A percentile compares a stretch with the other conserved stretches of the same genome.
Conservation (phyloP, 2,797 vertebrate species). For the Lithobates sylvaticus region DNA sequence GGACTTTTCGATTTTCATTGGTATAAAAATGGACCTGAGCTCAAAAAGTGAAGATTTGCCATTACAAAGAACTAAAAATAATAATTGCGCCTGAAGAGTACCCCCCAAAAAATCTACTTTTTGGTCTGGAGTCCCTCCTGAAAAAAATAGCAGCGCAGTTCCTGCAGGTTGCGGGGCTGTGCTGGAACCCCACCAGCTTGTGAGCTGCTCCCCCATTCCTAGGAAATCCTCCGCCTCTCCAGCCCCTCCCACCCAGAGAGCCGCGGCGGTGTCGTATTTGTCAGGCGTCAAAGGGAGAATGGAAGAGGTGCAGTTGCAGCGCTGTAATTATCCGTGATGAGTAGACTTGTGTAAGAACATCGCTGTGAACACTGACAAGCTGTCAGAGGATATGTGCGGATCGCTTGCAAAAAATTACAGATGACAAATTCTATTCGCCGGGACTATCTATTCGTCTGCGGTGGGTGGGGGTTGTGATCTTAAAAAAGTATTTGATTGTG, state of each 20-base stretch:
- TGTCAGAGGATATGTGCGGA: background rate
- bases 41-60: no score
- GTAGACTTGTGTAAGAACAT: background rate
- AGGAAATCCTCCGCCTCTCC: background rate
- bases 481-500: no score
- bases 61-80: no score
- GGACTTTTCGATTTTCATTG: no score
- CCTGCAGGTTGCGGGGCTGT: background rate
- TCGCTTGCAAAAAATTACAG: slow-evolving; percentile 1
- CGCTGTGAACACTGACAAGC: slow-evolving; percentile 17
- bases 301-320: background rate
- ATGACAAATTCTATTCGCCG: background rate
- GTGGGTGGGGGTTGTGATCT: no score
- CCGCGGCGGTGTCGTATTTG: background rate
- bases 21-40: no score
- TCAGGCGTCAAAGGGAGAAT: slow-evolving; percentile 22
- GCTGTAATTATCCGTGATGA: slow-evolving; percentile 24
- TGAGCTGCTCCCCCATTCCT: background rate
- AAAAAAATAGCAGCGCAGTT: no score
- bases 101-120: no score
- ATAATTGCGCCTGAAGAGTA: no score
- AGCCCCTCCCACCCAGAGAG: background rate
- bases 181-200: no score
- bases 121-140: no score
- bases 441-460: no score